Base-by-base conservation (phyloP, 2,888 invertebrate species). In the Hydrotaea cyrtoneurina region DNA sequence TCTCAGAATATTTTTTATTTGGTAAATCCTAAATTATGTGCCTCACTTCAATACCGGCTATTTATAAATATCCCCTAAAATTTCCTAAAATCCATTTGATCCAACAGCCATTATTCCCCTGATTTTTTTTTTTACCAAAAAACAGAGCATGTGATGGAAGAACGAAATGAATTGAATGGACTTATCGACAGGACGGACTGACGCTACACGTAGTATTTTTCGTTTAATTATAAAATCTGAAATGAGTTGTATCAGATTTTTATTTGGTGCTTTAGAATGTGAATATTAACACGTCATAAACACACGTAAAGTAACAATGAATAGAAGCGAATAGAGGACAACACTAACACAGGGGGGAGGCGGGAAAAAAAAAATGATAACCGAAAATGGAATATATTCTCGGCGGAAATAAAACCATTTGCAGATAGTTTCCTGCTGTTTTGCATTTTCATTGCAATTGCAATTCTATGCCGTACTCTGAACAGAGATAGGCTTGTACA, bases 381-480 rank as follows among this genome's bases (percentile, higher is more conserved):
- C 31, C 21, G 21, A 19, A 39, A 62, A 66, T 66, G 66, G 19
- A 36, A 21, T 66, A 19, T 10, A 55, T 55, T 77, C 75, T 59
- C 55, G 77, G 21, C 64, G 73, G 83, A 83, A 79, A 83, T 72
- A 66, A 73, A 83, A 79, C 62, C 82, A 82, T 82, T 82, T 82
- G 82, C 78, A 78, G 69, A 64, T 75, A 82, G 78, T 78, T 78
- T 82, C 23, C 72, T 75, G 43, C 71, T 55, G 46, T 77, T 66
- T 17, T 31, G 13, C 31, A 31, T 62, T 62, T 62, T 62, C 26
- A 36, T 62, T 62, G 39, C 31, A 62, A n/a, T 31, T 59, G 59
- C 59, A 13, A 15, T 26, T 59, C 26, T 59, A 26, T 59, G 59
- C 13, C 26, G 55, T 31, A 31, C 31, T n/a, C n/a, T n/a, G n/a